A percentile compares a stretch with the other conserved stretches of the same genome.
phyloP scores from a whole-genome alignment of 2,113 vertebrate genomes.

The Melanocharis versteri region DNA sequence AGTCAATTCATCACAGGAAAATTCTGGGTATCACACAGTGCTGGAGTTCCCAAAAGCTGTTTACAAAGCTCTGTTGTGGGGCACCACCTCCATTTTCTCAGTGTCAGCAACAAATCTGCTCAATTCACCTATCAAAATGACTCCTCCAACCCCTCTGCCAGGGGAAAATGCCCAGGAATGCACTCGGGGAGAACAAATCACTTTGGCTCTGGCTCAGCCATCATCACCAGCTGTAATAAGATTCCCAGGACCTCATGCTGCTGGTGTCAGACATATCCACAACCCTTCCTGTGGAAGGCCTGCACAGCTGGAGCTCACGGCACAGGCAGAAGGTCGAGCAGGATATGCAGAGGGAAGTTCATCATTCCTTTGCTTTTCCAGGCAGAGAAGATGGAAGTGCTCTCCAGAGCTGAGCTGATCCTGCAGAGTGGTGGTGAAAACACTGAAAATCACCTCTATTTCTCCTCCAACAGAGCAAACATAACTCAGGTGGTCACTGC shows the following conservation, averaged over 20 bases:
- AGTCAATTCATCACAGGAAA: not conserved
- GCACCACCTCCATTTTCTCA: constrained; percentile 2
- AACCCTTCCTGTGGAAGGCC: not conserved
- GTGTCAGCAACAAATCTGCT: not conserved
- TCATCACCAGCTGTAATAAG: not conserved
- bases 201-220: not conserved
- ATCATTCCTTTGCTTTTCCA: not conserved
- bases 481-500: not conserved
- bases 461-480: not conserved
- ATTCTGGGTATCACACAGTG: not conserved
- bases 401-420: not conserved
- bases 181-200: not conserved
- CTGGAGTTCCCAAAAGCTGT: not conserved
- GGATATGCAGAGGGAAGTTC: not conserved
- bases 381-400: not conserved
- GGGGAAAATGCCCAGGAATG: not conserved
- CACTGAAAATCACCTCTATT: not conserved
- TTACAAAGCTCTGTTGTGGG: not conserved
- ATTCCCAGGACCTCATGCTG: not conserved
- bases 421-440: not conserved
- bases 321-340: not conserved
- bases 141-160: not conserved
- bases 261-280: not conserved
- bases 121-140: not conserved
- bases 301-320: not conserved